Conservation (phyloP, 2,797 vertebrate species). For the Oryzias sinensis region DNA sequence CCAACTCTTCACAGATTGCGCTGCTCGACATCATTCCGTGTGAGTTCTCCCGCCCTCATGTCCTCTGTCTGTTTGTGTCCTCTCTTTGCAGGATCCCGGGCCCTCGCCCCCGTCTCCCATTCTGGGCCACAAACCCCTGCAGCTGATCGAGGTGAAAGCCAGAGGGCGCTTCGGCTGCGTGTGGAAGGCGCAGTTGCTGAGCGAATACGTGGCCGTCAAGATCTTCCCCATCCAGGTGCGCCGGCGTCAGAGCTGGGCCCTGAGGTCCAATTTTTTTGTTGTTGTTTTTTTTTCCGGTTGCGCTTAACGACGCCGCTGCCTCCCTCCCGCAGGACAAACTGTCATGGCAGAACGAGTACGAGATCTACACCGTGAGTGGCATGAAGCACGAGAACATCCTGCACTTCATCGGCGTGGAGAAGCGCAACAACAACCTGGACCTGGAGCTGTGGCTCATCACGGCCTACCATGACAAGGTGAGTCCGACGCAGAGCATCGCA, state of each 20-base stretch:
- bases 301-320: too few relatives aligned
- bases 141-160: slow-evolving; percentile 94
- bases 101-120: slow-evolving; percentile 89
- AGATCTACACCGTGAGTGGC: slow-evolving; percentile 91
- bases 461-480: slow-evolving; percentile 94
- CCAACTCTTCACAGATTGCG: too few relatives aligned
- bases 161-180: slow-evolving; percentile 96
- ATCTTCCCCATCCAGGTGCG: slow-evolving; percentile 96
- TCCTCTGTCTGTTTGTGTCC: neutral
- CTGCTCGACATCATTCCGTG: neutral
- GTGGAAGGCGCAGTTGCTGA: slow-evolving; percentile 96
- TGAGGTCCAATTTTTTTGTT: too few relatives aligned
- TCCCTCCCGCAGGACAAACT: slow-evolving; percentile 85
- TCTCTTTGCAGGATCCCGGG: slow-evolving; percentile 84
- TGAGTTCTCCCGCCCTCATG: slow-evolving; percentile 11
- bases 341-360: slow-evolving; percentile 98
- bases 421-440: slow-evolving; percentile 91
- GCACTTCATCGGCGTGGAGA: slow-evolving; percentile 94
- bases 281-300: too few relatives aligned
- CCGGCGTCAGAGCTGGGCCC: too few relatives aligned
- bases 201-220: slow-evolving; percentile 93
- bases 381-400: slow-evolving; percentile 98
- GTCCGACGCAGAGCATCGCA: slow-evolving; percentile 10
- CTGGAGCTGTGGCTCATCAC: slow-evolving; percentile 97
- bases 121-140: slow-evolving; percentile 91